Evolutionary conservation across 2,888 invertebrate genomes (phyloP), one percentile per base, ranked within the genome.

Genomic region (Andrena fulva): DNA sequence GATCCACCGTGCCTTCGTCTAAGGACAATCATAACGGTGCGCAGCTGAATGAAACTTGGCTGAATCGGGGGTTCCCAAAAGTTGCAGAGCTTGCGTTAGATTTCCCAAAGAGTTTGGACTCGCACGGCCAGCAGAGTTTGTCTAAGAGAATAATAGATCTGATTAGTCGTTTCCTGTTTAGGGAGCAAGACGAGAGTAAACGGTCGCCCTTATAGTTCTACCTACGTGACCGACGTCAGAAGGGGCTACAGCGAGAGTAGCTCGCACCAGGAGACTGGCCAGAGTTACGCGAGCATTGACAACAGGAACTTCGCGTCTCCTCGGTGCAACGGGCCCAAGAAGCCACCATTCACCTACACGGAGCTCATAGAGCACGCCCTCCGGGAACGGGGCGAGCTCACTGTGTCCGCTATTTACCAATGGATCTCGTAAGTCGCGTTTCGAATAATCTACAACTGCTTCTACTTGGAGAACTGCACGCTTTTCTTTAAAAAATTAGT

Each of bases 331-430:
- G 96, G 95, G 81, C 95, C 95, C 69, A 97, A 96, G 92, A 98
- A 98, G 91, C 98, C 98, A 27, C 97, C 98, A 0, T 98, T 97
- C 92, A 98, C 98, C 0, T 98, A 98, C 91, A 98, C 98, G 1
- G 98, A 98, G 94, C 95, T 98, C 89, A 98, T 98, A 89, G 98
- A 98, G 94, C 96, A 97, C 91, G 98, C 98, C 62, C 94, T 98
- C 82, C 96, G 96, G 89, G 98, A 98, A 93, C 97, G 96, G 91
- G 97, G 98, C 73, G 97, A 98, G 94, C 94, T 98, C 84, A 98
- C 98, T 0, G 98, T 98, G 50, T 98, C 98, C 6, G 98, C 97
- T 73, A 98, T 98, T 89, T 98, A 98, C 94, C 97, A 97, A 90
- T 98, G 98, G 98, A 98, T 98, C 91, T 98, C 98, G 98, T 98